phyloP scores from a whole-genome alignment of 2,888 invertebrate genomes.

The Apodemia duryi region DNA sequence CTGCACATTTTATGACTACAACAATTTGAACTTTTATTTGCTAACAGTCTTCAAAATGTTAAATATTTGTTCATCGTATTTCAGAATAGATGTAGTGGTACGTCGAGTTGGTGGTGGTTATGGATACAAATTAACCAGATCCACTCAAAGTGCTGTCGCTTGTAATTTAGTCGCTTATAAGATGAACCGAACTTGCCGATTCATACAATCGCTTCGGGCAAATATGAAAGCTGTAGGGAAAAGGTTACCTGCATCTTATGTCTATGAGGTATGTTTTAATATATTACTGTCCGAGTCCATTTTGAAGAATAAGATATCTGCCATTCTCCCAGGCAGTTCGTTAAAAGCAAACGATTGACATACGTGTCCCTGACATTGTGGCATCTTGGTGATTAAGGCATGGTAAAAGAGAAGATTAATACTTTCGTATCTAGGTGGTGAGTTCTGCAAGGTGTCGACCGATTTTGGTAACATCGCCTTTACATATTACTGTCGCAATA shows the following conservation, averaged over 20 bases:
- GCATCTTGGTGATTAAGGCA: too few relatives aligned
- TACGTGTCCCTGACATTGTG: too few relatives aligned
- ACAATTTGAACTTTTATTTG: too few relatives aligned
- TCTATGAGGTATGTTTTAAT: slow-evolving; percentile 50
- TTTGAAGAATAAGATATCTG: background rate
- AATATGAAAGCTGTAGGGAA: slow-evolving; percentile 81
- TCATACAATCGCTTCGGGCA: slow-evolving; percentile 80
- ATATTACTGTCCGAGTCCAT: background rate
- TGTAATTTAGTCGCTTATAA: slow-evolving; percentile 81
- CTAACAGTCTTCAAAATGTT: background rate
- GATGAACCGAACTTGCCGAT: slow-evolving; percentile 80
- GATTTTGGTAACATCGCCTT: too few relatives aligned
- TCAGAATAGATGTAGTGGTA: slow-evolving; percentile 49
- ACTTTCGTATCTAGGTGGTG: too few relatives aligned
- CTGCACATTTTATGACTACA: too few relatives aligned
- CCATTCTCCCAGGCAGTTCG: too few relatives aligned
- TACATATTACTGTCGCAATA: too few relatives aligned
- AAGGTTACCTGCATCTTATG: slow-evolving; percentile 56
- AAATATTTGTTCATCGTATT: background rate
- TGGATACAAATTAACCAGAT: slow-evolving; percentile 84
- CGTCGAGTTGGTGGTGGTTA: slow-evolving; percentile 87
- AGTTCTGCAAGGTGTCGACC: too few relatives aligned
- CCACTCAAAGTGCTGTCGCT: slow-evolving; percentile 75
- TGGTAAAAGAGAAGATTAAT: too few relatives aligned
- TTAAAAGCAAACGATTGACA: too few relatives aligned